Evolutionary conservation across 2,888 invertebrate genomes (phyloP).

Genomic region (Seira musarum): DNA sequence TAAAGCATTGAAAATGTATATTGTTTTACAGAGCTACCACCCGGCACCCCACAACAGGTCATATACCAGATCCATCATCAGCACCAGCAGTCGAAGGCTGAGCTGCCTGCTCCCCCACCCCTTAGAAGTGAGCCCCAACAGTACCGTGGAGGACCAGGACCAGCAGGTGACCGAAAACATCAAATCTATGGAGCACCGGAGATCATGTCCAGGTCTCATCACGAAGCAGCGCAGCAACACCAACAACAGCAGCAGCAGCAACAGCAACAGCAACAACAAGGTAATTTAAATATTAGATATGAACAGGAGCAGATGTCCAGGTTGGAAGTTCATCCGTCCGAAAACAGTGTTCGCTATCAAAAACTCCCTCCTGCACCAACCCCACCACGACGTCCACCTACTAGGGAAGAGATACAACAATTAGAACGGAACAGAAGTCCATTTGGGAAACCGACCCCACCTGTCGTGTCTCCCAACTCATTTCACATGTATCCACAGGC

Average conservation of each 20-base stretch:
- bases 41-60: slow-evolving; percentile 24
- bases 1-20: not conserved
- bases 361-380: slow-evolving; percentile 51
- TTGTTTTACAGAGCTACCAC: slow-evolving; percentile 21
- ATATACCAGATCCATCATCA: slow-evolving; percentile 50
- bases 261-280: slow-evolving; percentile 25
- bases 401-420: slow-evolving; percentile 41
- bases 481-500: slow-evolving; percentile 46
- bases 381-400: slow-evolving; percentile 44
- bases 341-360: slow-evolving; percentile 52
- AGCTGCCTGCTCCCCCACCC: slow-evolving; percentile 79
- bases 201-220: slow-evolving; percentile 72
- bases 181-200: slow-evolving; percentile 52
- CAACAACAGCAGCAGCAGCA: no score
- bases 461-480: slow-evolving; percentile 47
- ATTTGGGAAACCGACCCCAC: slow-evolving; percentile 42
- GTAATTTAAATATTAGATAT: slow-evolving; percentile 39
- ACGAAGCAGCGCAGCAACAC: slow-evolving; percentile 1
- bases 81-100: slow-evolving; percentile 57
- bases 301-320: slow-evolving; percentile 43
- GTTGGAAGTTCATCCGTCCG: slow-evolving; percentile 54
- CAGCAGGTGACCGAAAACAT: slow-evolving; percentile 29
- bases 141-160: slow-evolving; percentile 73
- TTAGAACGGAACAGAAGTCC: slow-evolving; percentile 52
- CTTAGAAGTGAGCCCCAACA: slow-evolving; percentile 77